Evolutionary conservation across 2,113 vertebrate genomes (phyloP), one percentile per base, ranked within the genome.

Genomic region (Vulpes lagopus): DNA sequence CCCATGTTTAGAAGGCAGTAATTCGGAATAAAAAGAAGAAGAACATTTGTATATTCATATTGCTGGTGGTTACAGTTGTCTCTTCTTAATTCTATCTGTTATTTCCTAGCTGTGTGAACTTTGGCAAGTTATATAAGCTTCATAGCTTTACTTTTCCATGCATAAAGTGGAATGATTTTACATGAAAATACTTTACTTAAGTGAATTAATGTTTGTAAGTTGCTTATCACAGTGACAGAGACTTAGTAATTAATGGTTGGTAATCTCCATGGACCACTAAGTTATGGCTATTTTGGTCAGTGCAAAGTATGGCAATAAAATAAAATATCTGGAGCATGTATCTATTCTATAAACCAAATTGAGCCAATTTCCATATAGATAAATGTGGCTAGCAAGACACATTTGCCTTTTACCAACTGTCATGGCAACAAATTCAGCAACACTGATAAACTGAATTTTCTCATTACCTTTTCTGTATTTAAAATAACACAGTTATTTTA

Each of bases 341-440:
- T 91, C 62, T 20, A 85, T 60, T 91, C 60, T 53, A 89, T 17
- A 89, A 89, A 30, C 8, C 8, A 92, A 93, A 88, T 3, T 76
- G 11, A 89, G 19, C 2, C 27, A 49, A 25, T 85, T 87, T 95
- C 16, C 59, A 23, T 62, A 49, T 14, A 38, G 64, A 76, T 25
- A 67, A 5, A 23, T 57, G 14, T 10, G 23, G 12, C 57, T 67
- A 38, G 0, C 7, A 76, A 53, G 51, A 76, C 49, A 49, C 16
- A 55, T 59, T 65, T 73, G 30, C 20, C 8, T 9, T 93, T 95
- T 73, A 76, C 10, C 93, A 59, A 67, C 38, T 71, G 8, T 69
- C 60, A n/a, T n/a, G 20, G 11, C 64, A 96, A 74, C 23, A 79
- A 73, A 80, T 3, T 71, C 64, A 95, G 17, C 32, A 96, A 95